A percentile compares a stretch with the other conserved stretches of the same genome.
Conservation (phyloP, 2,113 vertebrate species). For the human (Homo sapiens) region GRCh38 chr21:27045001-27045500, state of each 20-base stretch:
- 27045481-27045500: background rate
- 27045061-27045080: background rate
- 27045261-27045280: constrained; percentile 67
- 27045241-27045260: constrained; percentile 1
- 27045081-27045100: background rate
- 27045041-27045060: background rate
- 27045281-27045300: constrained; percentile 75
- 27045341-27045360: constrained; percentile 65
- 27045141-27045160: background rate
- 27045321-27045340: constrained; percentile 75
- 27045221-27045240: background rate
- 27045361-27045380: constrained; percentile 51
- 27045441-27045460: background rate
- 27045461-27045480: constrained; percentile 3
- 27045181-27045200: background rate
- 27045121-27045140: background rate
- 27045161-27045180: background rate
- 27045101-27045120: background rate
- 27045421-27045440: constrained; percentile 25
- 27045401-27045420: constrained; percentile 34
- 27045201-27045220: background rate
- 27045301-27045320: constrained; percentile 76
- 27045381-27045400: background rate
- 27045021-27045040: background rate
- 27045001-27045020: background rate